Evolutionary conservation across 2,797 vertebrate species (phyloP), one percentile per base, ranked within the genome.

Genomic region (Myripristis jacobus): DNA sequence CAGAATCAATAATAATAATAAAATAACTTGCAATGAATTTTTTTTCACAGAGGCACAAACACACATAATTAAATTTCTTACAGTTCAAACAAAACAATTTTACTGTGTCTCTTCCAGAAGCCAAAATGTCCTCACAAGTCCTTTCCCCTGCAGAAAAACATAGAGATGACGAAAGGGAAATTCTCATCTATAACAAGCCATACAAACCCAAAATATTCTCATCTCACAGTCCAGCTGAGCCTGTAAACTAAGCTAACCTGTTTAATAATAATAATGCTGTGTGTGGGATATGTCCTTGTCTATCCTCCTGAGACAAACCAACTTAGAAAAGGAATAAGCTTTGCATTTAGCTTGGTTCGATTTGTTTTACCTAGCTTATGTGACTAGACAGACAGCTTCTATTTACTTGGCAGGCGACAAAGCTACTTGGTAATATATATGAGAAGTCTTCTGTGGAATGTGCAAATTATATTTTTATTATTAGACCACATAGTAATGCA

Each of bases 51-150:
- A 13, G 12, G 6, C 34, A 36, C 7, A 36, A 36, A 36, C 34
- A 36, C 34, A 36, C 10, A 36, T 2, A 11, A 36, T 36, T 36
- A 36, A 3, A 41, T 41, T 41, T 43, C 41, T 43, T 43, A 41
- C 3, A 41, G n/a, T n/a, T 41, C 15, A 41, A 15, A 15, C 12
- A 43, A 4, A 43, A 43, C 41, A 43, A 16, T 67, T 44, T 88
- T 46, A 80, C 44, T 43, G 24, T 22, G 75, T 59, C 61, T 87
- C 83, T 81, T 78, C 83, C 53, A 84, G 80, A 79, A 90, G 85
- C 86, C 86, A 88, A 68, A 75, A 88, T 29, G 84, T 89, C 73
- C 62, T 79, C 55, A 86, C 61, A 50, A 80, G 66, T 13, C 86
- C 81, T 29, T 88, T 87, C 53, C 88, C 85, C 85, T 87, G 70